These are phyloP conservation scores for Alsophila aescularia DNA, from an alignment of 2,888 invertebrate species.

Conservation along the genomic window DNA sequence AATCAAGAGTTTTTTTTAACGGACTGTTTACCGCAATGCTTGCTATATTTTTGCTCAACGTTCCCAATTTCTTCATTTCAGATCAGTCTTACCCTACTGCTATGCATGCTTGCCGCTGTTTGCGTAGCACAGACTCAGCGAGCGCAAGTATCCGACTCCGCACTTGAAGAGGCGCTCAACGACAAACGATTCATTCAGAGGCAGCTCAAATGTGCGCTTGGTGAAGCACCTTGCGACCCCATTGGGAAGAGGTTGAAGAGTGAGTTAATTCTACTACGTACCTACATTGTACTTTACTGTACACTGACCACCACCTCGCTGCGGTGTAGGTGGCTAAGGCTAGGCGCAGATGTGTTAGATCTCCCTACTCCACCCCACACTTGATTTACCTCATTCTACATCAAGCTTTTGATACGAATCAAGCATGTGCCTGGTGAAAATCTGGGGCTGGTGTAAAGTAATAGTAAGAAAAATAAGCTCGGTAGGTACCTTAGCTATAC, in stretches of 20 bases:
- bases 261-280: conserved; percentile 65
- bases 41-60: background rate
- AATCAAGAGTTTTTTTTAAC: too few species aligned
- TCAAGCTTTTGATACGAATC: too few species aligned
- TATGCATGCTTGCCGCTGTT: conserved; percentile 55
- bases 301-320: too few species aligned
- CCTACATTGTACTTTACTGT: background rate
- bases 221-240: conserved; percentile 90
- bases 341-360: too few species aligned
- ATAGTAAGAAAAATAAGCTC: too few species aligned
- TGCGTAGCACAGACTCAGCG: conserved; percentile 58
- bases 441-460: too few species aligned
- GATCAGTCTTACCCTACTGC: conserved; percentile 49
- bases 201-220: conserved; percentile 89
- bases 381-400: too few species aligned
- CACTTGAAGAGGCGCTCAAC: conserved; percentile 87
- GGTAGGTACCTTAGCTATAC: too few species aligned
- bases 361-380: too few species aligned
- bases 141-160: conserved; percentile 86
- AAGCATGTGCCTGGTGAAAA: too few species aligned
- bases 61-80: conserved; percentile 44
- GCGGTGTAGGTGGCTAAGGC: too few species aligned
- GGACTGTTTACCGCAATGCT: too few species aligned
- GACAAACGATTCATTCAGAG: conserved; percentile 89
- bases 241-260: conserved; percentile 90